Percentiles rank a stretch among this genome's conserved stretches.
phyloP scores from a whole-genome alignment of 2,888 invertebrate genomes.

The Tuberolachnus salignus region DNA sequence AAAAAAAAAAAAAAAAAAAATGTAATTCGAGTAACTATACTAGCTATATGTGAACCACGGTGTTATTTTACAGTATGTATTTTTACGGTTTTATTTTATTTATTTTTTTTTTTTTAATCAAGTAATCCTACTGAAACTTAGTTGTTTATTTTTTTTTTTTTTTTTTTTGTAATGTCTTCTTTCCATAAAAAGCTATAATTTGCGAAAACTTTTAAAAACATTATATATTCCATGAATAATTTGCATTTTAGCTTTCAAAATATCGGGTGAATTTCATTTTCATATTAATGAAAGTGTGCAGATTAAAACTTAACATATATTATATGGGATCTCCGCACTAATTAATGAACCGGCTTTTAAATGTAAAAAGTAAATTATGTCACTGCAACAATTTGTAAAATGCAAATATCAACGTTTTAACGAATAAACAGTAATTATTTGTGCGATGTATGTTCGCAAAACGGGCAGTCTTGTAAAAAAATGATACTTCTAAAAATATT shows the following conservation, averaged over 20 bases:
- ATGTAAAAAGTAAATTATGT: slow-evolving; percentile 10
- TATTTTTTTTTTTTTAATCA: slow-evolving; percentile 33
- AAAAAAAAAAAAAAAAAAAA: slow-evolving; percentile 31
- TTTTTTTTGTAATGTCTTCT: background rate
- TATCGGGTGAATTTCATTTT: slow-evolving; percentile 32
- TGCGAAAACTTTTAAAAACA: slow-evolving; percentile 34
- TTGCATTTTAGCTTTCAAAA: slow-evolving; percentile 31
- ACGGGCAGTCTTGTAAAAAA: no score
- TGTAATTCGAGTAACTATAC: slow-evolving; percentile 25
- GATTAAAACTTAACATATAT: slow-evolving; percentile 22
- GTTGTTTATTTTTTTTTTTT: background rate
- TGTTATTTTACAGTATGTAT: slow-evolving; percentile 32
- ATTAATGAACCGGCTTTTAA: slow-evolving; percentile 31
- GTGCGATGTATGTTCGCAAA: background rate
- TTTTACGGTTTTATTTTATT: slow-evolving; percentile 26
- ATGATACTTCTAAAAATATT: no score
- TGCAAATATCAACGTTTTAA: background rate
- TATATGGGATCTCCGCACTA: slow-evolving; percentile 6
- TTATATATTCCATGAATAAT: slow-evolving; percentile 26
- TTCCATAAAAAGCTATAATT: slow-evolving; percentile 33
- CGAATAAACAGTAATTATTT: background rate
- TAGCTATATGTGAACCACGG: slow-evolving; percentile 4
- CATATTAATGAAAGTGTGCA: slow-evolving; percentile 11
- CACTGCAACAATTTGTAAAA: background rate
- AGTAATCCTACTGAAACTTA: slow-evolving; percentile 22